Evolutionary conservation across 2,797 vertebrate species (phyloP), one percentile per base, ranked within the genome.

Genomic region (Crossoptilon crossoptilon): DNA sequence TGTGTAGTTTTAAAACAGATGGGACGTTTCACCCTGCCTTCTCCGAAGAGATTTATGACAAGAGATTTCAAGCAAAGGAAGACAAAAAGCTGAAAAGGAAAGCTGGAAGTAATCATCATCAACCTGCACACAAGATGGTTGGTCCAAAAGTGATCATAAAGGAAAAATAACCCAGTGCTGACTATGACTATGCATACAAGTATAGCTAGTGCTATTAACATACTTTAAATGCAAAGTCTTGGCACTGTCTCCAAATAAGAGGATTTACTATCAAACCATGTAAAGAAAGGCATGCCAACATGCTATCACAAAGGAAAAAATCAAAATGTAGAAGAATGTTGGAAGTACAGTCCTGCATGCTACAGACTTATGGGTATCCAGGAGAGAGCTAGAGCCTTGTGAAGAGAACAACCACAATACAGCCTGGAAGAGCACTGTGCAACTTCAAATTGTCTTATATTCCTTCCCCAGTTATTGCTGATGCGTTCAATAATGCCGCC

Each of bases 131-230:
- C 11, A 71, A 62, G 37, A 43, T 6, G 3, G 11, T 26, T 73
- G 26, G 60, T 69, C 18, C 41, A 55, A 59, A 12, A 67, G 3
- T 10, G 33, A 60, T 63, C 24, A n/a, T 9, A 37, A 7, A 63
- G 55, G n/a, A 63, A 23, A 80, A 41, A 51, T 0, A 2, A 70
- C 39, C 31, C 35, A 44, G 23, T 3, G 6, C 35, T 91, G 62
- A 44, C 26, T 18, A 9, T 39, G 44, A 62, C 43, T 6, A 9
- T 27, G 31, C 6, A 37, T 0, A 8, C 0, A 1, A n/a, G 8
- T 43, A 12, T 41, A 33, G 27, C 46, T 37, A 67, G 64, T 10
- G 7, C 16, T 76, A 33, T 6, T 55, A 76, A 60, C 7, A 12
- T 37, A 48, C 53, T 43, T 75, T 33, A 85, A 94, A 21, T n/a